Base-by-base conservation (phyloP, 2,888 invertebrate species). In the Beris morrisii region DNA sequence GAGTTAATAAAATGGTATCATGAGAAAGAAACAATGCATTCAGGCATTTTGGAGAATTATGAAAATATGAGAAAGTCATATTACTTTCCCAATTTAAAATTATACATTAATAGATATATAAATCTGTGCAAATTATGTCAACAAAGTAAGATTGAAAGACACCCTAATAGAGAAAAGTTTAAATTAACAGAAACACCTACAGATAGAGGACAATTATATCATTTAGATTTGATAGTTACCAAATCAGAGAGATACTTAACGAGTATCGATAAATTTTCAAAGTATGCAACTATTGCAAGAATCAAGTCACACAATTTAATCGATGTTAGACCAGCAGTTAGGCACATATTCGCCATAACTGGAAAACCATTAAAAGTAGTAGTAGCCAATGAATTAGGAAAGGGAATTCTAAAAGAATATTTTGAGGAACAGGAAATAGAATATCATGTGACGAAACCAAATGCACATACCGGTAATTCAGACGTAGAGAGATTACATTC, bases 21-120 rank as follows among this genome's bases (percentile, higher is more conserved):
- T 54, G 67, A 56, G 7, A 69, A 57, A 46, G 67, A 70, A 46
- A 67, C 70, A 5, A 64, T 68, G 57, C 68, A 70, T 45, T 67
- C 68, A 46, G 69, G 68, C 28, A 69, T 68, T 13, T 68, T 68
- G 45, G 68, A 67, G 61, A 56, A 55, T 5, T 70, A 70, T 48
- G 43, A 69, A 22, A 54, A 38, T 9, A 28, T 70, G 32, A 70
- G 70, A 68, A 11, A 65, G 11, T 67, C 64, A 64, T 67, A 67
- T 52, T 69, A 57, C 53, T 71, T 54, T 43, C 56, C 66, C 38
- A 69, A 68, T 52, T 45, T 70, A 54, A 58, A 56, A 66, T 64
- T 67, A 56, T 66, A 71, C 5, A 71, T 71, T 45, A 67, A 69
- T 44, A 22, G 67, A 46, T 68, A 69, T 13, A 69, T 70, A 54